Conservation (phyloP, 2,797 vertebrate species). For the Sphaeramia orbicularis region DNA sequence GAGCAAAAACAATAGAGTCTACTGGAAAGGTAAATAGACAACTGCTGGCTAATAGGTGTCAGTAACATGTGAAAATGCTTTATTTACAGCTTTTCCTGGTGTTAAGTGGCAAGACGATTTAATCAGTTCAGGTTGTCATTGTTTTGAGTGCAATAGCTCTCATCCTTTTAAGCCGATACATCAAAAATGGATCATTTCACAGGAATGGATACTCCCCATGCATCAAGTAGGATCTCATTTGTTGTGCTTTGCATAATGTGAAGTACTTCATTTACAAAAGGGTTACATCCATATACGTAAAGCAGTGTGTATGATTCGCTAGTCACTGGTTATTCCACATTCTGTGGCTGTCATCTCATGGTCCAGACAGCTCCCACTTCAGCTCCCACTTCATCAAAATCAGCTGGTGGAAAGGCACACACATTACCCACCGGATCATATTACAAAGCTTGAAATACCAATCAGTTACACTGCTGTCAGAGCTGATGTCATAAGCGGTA, state of each 20-base stretch:
- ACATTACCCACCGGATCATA: slow-evolving; percentile 90
- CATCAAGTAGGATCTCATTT: slow-evolving; percentile 26
- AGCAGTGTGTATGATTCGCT: slow-evolving; percentile 15
- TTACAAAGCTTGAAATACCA: slow-evolving; percentile 91
- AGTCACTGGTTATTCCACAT: slow-evolving; percentile 60
- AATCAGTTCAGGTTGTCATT: neutral
- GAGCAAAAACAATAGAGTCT: too few species aligned
- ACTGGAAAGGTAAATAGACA: too few species aligned
- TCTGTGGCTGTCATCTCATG: slow-evolving; percentile 85
- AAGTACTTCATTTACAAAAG: slow-evolving; percentile 24
- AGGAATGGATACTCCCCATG: slow-evolving; percentile 5
- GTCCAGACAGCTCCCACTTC: slow-evolving; percentile 90
- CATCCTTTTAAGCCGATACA: slow-evolving; percentile 6
- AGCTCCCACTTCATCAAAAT: slow-evolving; percentile 95
- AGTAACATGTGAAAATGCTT: neutral
- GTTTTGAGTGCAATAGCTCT: slow-evolving; percentile 4
- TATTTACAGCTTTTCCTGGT: neutral
- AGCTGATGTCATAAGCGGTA: slow-evolving; percentile 84
- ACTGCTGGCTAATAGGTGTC: too few species aligned
- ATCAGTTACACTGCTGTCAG: slow-evolving; percentile 91
- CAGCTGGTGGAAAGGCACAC: slow-evolving; percentile 88
- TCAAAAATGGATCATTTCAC: slow-evolving; percentile 12
- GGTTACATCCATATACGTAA: slow-evolving; percentile 28
- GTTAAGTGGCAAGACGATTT: too few species aligned
- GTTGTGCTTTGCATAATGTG: neutral